These are phyloP conservation scores for Molossus molossus DNA, from an alignment of 2,797 vertebrate genomes.

Conservation along the genomic window DNA sequence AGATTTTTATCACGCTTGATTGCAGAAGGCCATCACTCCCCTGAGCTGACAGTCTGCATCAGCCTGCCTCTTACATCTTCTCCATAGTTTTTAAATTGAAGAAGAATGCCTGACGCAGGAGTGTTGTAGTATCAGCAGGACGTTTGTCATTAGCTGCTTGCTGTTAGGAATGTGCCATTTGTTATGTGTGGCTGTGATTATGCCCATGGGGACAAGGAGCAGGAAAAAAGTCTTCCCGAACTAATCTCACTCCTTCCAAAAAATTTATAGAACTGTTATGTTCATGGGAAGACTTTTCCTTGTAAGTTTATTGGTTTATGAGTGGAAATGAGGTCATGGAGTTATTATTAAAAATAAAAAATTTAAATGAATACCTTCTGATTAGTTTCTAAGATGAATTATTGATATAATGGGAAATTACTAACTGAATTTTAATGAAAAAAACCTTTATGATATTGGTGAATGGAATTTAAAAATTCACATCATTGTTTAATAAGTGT, in stretches of 20 bases:
- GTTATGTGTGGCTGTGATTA: background rate
- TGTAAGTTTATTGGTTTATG: background rate
- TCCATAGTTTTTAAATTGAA: constrained; percentile 9
- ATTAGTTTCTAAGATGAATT: background rate
- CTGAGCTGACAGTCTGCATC: background rate
- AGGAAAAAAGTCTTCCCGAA: background rate
- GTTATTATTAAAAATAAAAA: constrained; percentile 37
- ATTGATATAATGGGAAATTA: background rate
- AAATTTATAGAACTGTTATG: background rate
- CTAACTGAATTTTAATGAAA: constrained; percentile 14
- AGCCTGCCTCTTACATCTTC: background rate
- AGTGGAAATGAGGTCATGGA: background rate
- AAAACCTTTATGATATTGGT: constrained; percentile 1
- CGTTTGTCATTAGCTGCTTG: background rate
- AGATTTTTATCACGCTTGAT: background rate
- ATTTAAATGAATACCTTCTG: background rate
- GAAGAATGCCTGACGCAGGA: background rate
- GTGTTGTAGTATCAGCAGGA: background rate
- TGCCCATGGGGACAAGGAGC: background rate
- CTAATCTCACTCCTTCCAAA: background rate
- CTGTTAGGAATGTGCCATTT: background rate
- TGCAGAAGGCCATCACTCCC: background rate
- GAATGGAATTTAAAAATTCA: background rate
- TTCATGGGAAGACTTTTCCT: background rate
- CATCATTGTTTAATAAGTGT: background rate